Evolutionary conservation across 2,797 vertebrate genomes (phyloP), one percentile per base, ranked within the genome.

Genomic region (Bradypodion pumilum): DNA sequence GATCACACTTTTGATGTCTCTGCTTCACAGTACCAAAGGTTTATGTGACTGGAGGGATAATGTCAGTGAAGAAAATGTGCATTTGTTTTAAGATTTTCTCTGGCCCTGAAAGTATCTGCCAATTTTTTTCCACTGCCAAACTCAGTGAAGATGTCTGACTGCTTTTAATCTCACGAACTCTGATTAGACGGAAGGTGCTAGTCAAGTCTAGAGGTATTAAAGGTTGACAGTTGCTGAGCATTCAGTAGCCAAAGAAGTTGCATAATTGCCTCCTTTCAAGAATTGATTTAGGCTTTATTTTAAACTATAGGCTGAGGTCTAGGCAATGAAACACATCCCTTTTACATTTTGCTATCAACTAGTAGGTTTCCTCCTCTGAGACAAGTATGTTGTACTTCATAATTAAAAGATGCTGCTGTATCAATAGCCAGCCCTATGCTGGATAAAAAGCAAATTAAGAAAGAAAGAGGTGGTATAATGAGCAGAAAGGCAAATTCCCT

Each of bases 401-500:
- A 80, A 90, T 89, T 92, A 89, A 91, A 93, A 93, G 77, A 83
- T 88, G 83, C 74, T 88, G 90, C 81, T 60, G 78, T 91, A 89
- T 85, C 90, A 16, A 2, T 78, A 82, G 81, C 74, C 65, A 85
- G 49, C 81, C 29, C 83, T 89, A 62, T 70, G 65, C 74, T 76
- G 15, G 87, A 90, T 78, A 92, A 91, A 89, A 90, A 68, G 66
- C 83, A 91, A 94, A 92, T 90, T 81, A 92, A 65, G 90, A 94
- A 93, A 92, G 92, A 94, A 92, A 86, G 62, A 63, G 88, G 68
- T 70, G 37, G 68, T 85, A 87, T 92, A 94, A 92, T 92, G 80
- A 93, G 37, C 83, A 89, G 88, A 93, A 90, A 89, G 86, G 83
- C 90, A 91, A 88, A 87, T 93, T 74, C 88, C 80, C 92, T 91